Percentiles rank a stretch among this genome's conserved stretches.
Evolutionary conservation across 2,888 invertebrate species (phyloP).

Genomic region (Pandemis cinnamomeana): DNA sequence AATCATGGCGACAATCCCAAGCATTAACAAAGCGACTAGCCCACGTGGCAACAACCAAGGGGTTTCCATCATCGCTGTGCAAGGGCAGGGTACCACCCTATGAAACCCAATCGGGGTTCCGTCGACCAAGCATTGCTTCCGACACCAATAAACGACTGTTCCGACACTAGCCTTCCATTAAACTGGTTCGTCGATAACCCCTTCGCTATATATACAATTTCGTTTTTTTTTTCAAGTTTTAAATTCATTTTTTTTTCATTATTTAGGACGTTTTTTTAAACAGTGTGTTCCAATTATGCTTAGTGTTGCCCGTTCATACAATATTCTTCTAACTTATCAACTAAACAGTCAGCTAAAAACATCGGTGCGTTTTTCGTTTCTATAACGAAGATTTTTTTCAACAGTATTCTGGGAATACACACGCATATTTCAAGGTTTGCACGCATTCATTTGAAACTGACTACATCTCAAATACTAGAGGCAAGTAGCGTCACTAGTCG

Average conservation of each 20-base stretch:
- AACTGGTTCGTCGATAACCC: constrained; percentile 14
- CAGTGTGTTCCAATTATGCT: neutral
- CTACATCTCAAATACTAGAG: neutral
- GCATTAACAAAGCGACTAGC: constrained; percentile 57
- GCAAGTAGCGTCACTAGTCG: too few relatives aligned
- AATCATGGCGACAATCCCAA: constrained; percentile 48
- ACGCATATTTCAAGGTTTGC: neutral
- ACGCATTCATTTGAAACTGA: neutral
- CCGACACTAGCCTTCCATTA: constrained; percentile 21
- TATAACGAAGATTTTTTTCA: neutral
- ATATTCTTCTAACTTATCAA: neutral
- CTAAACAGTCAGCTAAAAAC: neutral
- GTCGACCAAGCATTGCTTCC: constrained; percentile 32
- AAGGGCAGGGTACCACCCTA: constrained; percentile 33
- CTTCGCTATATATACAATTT: neutral
- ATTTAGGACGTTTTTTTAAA: constrained; percentile 1
- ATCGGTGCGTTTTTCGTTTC: constrained; percentile 7
- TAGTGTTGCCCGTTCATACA: neutral
- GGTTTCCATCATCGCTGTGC: constrained; percentile 61
- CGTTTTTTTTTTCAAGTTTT: neutral
- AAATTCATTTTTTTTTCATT: neutral
- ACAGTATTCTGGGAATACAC: neutral
- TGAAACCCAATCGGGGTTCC: constrained; percentile 35
- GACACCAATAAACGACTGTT: constrained; percentile 37
- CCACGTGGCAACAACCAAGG: constrained; percentile 56